Percentiles rank a stretch among this genome's conserved stretches.
Evolutionary conservation across 2,888 invertebrate species (phyloP).

Genomic region (Dyspetes luteomarginatus): DNA sequence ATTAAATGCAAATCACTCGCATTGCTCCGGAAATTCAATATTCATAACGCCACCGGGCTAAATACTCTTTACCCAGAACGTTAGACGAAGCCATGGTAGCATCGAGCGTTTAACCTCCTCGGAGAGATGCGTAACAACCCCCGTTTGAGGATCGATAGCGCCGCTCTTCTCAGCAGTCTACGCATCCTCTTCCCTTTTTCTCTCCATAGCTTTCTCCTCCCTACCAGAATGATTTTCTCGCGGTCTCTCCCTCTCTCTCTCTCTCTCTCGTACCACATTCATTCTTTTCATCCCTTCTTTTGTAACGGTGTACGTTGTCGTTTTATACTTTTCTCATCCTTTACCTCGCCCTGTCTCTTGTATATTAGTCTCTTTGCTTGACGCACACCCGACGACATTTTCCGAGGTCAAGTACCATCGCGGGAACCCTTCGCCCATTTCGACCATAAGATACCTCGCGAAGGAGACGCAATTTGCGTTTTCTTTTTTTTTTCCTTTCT

Average conservation of each 20-base stretch:
- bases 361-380: constrained; percentile 2
- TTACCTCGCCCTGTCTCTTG: not conserved
- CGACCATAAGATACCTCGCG: constrained; percentile 30
- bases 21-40: no score
- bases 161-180: constrained; percentile 49
- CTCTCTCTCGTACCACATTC: not conserved
- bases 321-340: constrained; percentile 7
- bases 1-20: no score
- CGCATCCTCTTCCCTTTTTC: constrained; percentile 55
- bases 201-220: constrained; percentile 59
- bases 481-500: no score
- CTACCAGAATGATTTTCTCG: constrained; percentile 32
- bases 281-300: constrained; percentile 30
- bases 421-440: constrained; percentile 39
- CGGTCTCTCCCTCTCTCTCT: constrained; percentile 14
- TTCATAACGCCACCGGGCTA: not conserved
- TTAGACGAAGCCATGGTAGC: not conserved
- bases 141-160: constrained; percentile 66
- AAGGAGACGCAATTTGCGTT: not conserved
- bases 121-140: constrained; percentile 16
- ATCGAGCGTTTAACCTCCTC: constrained; percentile 7
- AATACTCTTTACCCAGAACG: not conserved
- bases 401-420: constrained; percentile 50
- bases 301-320: constrained; percentile 27
- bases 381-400: constrained; percentile 28